Percentiles rank a stretch among this genome's conserved stretches.
These are phyloP conservation scores for Rotaria macrura DNA, from an alignment of 2,888 invertebrate genomes.

Conservation along the genomic window DNA sequence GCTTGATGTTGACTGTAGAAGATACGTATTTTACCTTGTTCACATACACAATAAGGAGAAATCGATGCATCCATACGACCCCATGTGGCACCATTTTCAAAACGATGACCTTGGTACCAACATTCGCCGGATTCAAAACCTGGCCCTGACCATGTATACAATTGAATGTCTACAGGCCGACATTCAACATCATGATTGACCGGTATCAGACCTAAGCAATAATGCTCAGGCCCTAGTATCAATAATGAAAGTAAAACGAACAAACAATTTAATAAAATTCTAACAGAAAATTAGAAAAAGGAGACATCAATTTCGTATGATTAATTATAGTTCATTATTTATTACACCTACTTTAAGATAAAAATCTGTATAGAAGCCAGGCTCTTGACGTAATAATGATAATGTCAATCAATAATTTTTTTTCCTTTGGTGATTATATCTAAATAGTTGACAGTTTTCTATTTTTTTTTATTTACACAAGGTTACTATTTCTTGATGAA, in stretches of 20 bases:
- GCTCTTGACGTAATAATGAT: neutral
- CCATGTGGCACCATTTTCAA: neutral
- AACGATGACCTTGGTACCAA: neutral
- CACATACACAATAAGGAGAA: slow-evolving; percentile 9
- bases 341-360: neutral
- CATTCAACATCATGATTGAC: neutral
- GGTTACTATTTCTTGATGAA: neutral
- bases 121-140: neutral
- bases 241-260: neutral
- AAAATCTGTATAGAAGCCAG: neutral
- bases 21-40: neutral
- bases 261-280: neutral
- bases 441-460: neutral
- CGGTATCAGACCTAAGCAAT: neutral
- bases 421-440: neutral
- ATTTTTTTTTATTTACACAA: neutral
- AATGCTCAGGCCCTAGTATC: neutral
- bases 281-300: neutral
- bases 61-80: neutral
- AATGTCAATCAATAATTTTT: neutral
- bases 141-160: neutral
- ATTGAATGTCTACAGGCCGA: neutral
- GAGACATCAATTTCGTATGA: neutral
- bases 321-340: neutral
- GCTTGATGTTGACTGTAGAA: neutral